Conservation (phyloP, 2,797 vertebrate species). For the Vireo griseus region DNA sequence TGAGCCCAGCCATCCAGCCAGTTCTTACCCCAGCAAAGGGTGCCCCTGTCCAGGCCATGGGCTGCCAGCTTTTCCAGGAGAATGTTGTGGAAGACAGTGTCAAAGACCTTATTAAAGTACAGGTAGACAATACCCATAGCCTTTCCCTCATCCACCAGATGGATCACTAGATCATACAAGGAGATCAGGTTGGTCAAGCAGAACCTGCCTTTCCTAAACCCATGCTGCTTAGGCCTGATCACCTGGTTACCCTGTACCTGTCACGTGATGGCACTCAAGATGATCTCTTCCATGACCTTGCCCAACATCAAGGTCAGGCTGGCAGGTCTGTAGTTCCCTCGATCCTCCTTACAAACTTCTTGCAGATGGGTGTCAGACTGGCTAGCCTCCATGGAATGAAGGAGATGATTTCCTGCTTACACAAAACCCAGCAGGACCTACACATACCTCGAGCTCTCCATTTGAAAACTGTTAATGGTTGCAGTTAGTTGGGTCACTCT, state of each 20-base stretch:
- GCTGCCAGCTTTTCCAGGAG: neutral
- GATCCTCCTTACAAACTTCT: neutral
- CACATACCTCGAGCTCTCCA: neutral
- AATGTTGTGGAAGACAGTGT: neutral
- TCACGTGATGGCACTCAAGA: neutral
- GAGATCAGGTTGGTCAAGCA: neutral
- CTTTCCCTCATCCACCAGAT: neutral
- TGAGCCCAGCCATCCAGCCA: rapidly evolving
- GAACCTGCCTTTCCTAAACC: neutral
- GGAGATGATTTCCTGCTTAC: neutral
- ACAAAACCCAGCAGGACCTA: neutral
- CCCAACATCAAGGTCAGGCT: neutral
- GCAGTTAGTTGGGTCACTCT: neutral
- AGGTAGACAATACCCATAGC: neutral
- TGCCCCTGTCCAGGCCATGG: neutral
- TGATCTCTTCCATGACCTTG: neutral
- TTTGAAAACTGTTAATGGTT: neutral
- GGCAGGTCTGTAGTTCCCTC: neutral
- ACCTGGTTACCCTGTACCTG: neutral
- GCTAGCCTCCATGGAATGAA: neutral
- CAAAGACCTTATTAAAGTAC: neutral
- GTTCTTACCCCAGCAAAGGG: neutral
- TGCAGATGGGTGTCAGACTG: neutral
- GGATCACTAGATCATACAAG: neutral
- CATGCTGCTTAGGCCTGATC: neutral